Conservation (phyloP, 1,140 invertebrate genomes). For the Steinernema feltiae region DNA sequence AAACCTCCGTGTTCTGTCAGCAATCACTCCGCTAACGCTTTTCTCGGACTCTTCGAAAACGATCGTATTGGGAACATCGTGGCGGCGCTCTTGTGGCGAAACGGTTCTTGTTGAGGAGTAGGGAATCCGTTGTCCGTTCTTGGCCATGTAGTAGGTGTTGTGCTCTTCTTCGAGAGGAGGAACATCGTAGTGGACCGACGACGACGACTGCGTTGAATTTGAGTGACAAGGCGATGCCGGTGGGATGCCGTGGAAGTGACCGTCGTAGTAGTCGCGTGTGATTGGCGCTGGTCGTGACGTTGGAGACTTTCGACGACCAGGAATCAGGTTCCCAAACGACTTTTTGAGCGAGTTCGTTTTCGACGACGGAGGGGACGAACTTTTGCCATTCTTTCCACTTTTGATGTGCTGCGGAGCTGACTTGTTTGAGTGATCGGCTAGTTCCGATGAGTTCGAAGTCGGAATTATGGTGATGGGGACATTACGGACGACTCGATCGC, state of each 20-base stretch:
- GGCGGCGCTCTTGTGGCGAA: background rate
- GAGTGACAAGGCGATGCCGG: conserved; percentile 3
- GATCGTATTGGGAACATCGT: background rate
- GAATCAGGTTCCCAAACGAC: background rate
- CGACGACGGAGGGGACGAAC: background rate
- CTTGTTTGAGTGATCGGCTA: background rate
- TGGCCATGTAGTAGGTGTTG: background rate
- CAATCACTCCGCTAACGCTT: background rate
- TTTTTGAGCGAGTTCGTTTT: conserved; percentile 7
- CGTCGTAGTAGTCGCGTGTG: background rate
- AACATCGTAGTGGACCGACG: background rate
- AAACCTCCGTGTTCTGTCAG: background rate
- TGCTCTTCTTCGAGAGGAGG: background rate
- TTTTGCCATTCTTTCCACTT: background rate
- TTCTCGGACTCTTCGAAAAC: background rate
- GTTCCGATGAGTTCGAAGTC: background rate
- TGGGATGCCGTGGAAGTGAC: background rate
- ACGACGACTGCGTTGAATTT: conserved; percentile 5
- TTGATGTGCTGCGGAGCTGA: background rate
- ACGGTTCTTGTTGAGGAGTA: background rate
- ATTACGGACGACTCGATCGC: background rate
- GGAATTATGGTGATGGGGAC: background rate
- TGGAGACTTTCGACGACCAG: background rate
- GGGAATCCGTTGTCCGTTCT: background rate
- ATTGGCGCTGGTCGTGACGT: background rate